Base-by-base conservation (phyloP, 2,113 vertebrate genomes). In the Orthonyx spaldingii region DNA sequence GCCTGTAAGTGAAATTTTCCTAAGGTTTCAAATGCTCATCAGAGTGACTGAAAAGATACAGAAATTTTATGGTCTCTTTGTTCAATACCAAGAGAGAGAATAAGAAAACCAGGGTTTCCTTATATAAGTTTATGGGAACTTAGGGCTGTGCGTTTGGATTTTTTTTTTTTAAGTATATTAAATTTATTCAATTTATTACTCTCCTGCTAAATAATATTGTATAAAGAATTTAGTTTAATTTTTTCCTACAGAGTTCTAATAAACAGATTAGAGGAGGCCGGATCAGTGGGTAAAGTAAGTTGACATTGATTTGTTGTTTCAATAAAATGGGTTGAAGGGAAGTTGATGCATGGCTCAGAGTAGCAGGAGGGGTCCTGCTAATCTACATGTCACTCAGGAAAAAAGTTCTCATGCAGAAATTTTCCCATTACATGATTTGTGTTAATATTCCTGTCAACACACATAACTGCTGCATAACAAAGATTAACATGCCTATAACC, bases 371-470 rank as follows among this genome's bases (percentile, higher is more conserved):
- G 15, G 14, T 81, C 44, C 64, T 52, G 13, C 47, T 87, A 81
- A 66, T 69, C 64, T 75, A 3, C 0, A 1, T 55, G 21, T 75
- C 44, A 52, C 60, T 74, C 39, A 63, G 55, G 46, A 57, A 88
- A 72, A 35, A 42, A 37, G 20, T 84, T 84, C 27, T 81, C 14
- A 20, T 20, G 24, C 17, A 70, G 52, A 92, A 92, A 84, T n/a
- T 47, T 90, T 74, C 21, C 47, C 1, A 2, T 55, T 68, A 44
- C 13, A 7, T 46, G 18, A 35, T 80, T 70, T 74, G 20, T 71
- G 30, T 93, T 65, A 66, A 50, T 39, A 83, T 91, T 90, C 68
- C 68, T 77, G 35, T 65, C 79, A 90, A 57, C 91, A 80, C 39
- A 1, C 6, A 2, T 42, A 49, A 57, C 47, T 61, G 47, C 64